Evolutionary conservation across 1,140 invertebrate species (phyloP).

Genomic region (Pseudomyrmex sp.): DNA sequence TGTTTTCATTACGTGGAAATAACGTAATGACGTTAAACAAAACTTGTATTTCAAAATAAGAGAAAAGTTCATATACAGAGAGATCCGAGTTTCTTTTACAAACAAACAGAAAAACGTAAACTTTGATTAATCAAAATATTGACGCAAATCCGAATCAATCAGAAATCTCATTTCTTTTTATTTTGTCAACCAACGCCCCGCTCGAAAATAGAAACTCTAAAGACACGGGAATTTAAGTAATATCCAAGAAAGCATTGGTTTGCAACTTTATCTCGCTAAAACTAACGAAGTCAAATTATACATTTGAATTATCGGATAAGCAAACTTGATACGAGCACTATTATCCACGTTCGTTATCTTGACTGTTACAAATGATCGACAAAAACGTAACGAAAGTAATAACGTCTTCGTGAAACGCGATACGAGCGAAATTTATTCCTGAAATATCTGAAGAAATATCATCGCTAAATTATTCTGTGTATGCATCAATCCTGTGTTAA

Average conservation of each 20-base stretch:
- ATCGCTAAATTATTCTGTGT: neutral
- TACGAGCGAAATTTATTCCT: neutral
- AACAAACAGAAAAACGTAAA: constrained; percentile 11
- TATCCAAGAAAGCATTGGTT: neutral
- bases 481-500: neutral
- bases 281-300: neutral
- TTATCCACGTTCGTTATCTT: neutral
- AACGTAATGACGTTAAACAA: neutral
- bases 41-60: constrained; percentile 15
- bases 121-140: neutral
- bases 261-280: neutral
- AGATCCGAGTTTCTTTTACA: neutral
- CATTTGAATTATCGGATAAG: neutral
- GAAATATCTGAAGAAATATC: neutral
- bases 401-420: neutral
- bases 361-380: neutral
- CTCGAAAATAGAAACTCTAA: neutral
- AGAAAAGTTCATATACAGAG: neutral
- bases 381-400: neutral
- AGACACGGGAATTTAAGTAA: neutral
- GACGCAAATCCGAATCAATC: too few relatives aligned
- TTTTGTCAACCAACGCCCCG: neutral
- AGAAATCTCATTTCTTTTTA: neutral
- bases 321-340: neutral
- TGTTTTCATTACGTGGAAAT: neutral